Percentiles rank a stretch among this genome's conserved stretches.
phyloP scores from a whole-genome alignment of 2,113 vertebrate genomes.

The Cinclus mexicanus region DNA sequence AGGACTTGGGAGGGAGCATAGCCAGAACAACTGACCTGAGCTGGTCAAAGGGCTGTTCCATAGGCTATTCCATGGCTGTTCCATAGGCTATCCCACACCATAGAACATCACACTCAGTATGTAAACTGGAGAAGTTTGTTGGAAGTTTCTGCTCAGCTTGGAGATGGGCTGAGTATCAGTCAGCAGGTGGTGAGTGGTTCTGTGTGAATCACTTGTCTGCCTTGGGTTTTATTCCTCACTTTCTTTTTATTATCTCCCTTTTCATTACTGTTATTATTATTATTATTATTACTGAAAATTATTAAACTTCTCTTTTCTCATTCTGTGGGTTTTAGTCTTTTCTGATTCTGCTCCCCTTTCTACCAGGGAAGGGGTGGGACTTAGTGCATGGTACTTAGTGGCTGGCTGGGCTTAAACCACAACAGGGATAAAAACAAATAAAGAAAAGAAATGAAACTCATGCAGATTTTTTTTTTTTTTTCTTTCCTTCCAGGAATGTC shows the following conservation, averaged over 20 bases:
- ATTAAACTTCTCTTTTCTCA: background rate
- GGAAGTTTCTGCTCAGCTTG: background rate
- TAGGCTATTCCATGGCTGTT: background rate
- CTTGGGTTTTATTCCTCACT: background rate
- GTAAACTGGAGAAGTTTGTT: background rate
- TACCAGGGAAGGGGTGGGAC: background rate
- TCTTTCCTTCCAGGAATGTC: background rate
- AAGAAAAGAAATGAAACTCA: background rate
- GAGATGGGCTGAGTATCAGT: background rate
- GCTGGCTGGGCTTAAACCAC: background rate
- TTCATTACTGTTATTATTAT: background rate
- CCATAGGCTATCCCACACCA: background rate
- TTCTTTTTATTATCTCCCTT: background rate
- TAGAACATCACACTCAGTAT: fast-evolving
- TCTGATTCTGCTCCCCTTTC: background rate
- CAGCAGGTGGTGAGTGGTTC: background rate
- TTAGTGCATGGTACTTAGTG: background rate
- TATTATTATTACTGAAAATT: background rate
- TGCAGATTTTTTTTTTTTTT: background rate
- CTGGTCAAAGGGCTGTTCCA: background rate
- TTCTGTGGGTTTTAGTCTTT: background rate
- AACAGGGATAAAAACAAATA: background rate
- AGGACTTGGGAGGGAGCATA: background rate
- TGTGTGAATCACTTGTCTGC: background rate
- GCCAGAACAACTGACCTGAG: background rate